Evolutionary conservation across 2,113 vertebrate genomes (phyloP).

Genomic region (Oryzias woworae): DNA sequence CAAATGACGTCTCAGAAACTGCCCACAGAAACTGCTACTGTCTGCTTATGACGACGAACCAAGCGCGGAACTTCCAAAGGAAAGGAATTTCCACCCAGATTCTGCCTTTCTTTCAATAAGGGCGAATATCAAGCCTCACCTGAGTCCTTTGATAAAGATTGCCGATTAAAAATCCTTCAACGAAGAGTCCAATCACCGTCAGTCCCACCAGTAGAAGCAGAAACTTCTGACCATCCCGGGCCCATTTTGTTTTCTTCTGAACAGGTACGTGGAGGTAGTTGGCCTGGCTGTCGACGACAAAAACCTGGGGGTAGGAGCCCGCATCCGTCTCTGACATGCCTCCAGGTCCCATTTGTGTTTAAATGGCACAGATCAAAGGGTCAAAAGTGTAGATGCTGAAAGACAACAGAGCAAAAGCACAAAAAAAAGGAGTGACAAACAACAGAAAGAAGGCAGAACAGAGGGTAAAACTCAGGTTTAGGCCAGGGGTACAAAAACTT

Average conservation of each 20-base stretch:
- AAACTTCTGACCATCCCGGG: conserved; percentile 9
- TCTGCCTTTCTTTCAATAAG: neutral
- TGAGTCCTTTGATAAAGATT: conserved; percentile 43
- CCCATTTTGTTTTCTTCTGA: conserved; percentile 17
- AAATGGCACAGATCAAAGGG: conserved; percentile 1
- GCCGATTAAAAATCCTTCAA: conserved; percentile 66
- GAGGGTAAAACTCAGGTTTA: neutral
- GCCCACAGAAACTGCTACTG: neutral
- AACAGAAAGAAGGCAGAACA: too few species aligned
- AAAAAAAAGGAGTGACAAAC: neutral
- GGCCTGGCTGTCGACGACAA: conserved; percentile 69
- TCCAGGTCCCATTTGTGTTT: neutral
- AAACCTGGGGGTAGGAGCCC: conserved; percentile 60
- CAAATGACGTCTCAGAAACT: neutral
- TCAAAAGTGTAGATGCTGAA: conserved; percentile 1
- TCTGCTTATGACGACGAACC: conserved; percentile 28
- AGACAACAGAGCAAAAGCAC: neutral
- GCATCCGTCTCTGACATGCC: conserved; percentile 56
- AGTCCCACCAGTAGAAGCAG: conserved; percentile 51
- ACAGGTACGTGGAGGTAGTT: conserved; percentile 8
- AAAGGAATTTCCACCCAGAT: conserved; percentile 39
- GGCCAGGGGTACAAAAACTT: too few species aligned
- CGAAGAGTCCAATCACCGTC: conserved; percentile 49
- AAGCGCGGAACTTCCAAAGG: conserved; percentile 36
- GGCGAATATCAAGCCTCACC: conserved; percentile 50